phyloP scores from a whole-genome alignment of 1,140 invertebrate genomes.

The Solen grandis region DNA sequence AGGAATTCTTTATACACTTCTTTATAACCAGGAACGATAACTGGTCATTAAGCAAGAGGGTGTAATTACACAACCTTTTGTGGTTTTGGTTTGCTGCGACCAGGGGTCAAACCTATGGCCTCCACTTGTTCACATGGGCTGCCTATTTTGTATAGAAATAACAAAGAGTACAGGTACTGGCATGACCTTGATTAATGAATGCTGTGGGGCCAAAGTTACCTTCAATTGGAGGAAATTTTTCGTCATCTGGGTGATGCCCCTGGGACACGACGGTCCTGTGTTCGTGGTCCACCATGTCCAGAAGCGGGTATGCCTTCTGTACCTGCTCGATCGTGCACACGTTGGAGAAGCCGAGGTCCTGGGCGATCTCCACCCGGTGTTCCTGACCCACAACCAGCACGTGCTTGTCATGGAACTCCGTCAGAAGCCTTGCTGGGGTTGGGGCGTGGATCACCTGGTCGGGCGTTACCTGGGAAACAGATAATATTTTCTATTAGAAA shows the following conservation, averaged over 20 bases:
- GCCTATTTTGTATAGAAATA: no score
- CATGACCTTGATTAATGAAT: no score
- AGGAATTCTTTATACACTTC: no score
- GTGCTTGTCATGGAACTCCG: slow-evolving; percentile 85
- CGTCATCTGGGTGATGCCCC: slow-evolving; percentile 73
- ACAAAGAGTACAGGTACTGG: no score
- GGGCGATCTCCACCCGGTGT: slow-evolving; percentile 85
- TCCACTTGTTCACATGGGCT: no score
- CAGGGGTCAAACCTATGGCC: no score
- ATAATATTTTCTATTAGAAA: no score
- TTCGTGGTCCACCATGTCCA: slow-evolving; percentile 87
- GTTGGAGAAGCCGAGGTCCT: slow-evolving; percentile 86
- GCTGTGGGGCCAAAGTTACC: no score
- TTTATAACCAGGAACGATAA: no score
- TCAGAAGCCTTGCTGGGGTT: slow-evolving; percentile 77
- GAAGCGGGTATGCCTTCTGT: slow-evolving; percentile 84
- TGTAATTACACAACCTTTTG: no score
- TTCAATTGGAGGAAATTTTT: slow-evolving; percentile 80
- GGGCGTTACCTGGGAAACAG: slow-evolving; percentile 73
- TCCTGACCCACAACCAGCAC: slow-evolving; percentile 88
- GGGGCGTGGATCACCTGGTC: slow-evolving; percentile 79
- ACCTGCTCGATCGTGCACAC: slow-evolving; percentile 85
- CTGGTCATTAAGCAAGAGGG: no score
- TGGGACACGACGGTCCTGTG: slow-evolving; percentile 82
- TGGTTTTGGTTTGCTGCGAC: no score